These are phyloP conservation scores for Tetrao urogallus DNA, from an alignment of 2,113 vertebrate genomes.

Conservation along the genomic window DNA sequence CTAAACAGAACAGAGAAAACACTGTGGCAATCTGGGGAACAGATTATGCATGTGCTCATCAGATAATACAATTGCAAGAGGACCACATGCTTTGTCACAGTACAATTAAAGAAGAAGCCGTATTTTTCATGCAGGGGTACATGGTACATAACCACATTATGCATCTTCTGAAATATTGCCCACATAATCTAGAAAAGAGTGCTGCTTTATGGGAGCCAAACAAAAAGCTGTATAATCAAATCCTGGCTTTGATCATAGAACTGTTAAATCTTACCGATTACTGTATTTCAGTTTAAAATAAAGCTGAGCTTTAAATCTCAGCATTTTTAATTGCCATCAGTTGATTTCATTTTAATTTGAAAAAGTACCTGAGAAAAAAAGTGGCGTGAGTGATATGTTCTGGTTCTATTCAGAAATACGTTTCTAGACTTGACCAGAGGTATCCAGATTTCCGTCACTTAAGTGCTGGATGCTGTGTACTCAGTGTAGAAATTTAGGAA, in stretches of 20 bases:
- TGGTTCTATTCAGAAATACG: background rate
- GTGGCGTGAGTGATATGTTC: background rate
- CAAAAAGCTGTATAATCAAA: background rate
- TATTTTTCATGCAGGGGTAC: background rate
- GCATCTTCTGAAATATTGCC: background rate
- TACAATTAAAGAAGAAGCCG: background rate
- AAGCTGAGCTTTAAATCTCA: background rate
- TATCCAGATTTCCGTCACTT: background rate
- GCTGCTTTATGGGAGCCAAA: background rate
- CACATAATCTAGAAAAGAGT: background rate
- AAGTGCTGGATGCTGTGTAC: background rate
- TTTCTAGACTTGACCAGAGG: background rate
- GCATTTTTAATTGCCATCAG: background rate
- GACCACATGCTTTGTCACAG: rapidly evolving
- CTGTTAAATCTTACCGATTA: background rate
- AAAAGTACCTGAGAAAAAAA: background rate
- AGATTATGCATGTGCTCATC: background rate
- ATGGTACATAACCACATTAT: rapidly evolving
- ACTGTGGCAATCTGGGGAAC: background rate
- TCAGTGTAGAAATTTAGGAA: background rate
- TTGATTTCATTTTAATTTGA: background rate
- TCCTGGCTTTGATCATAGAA: rapidly evolving
- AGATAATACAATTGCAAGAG: background rate
- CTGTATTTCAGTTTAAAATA: background rate
- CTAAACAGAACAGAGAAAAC: background rate